A percentile compares a stretch with the other conserved stretches of the same genome.
These are phyloP conservation scores for Rhagophthalmus giganteus DNA, from an alignment of 2,888 invertebrate species.

Conservation along the genomic window DNA sequence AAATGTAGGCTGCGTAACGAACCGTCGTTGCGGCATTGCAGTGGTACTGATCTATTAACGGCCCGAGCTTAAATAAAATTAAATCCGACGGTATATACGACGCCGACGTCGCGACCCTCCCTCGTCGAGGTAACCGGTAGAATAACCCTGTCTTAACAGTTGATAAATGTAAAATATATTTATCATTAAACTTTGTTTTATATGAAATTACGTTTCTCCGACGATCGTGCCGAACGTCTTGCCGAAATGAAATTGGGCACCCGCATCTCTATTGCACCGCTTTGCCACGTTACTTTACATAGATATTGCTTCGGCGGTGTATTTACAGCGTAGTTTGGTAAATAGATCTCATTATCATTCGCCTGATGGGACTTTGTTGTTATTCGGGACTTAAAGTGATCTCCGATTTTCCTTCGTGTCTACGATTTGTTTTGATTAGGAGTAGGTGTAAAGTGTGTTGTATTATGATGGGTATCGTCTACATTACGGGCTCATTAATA, in stretches of 20 bases:
- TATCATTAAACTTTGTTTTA: conserved; percentile 35
- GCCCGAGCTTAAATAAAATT: too few relatives aligned
- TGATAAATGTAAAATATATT: too few relatives aligned
- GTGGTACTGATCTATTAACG: conserved; percentile 43
- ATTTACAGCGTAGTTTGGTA: conserved; percentile 21
- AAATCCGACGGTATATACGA: too few relatives aligned
- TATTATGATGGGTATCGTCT: conserved; percentile 36
- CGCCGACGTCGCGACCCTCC: too few relatives aligned
- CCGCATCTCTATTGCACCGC: conserved; percentile 24
- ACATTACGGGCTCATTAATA: conserved; percentile 50
- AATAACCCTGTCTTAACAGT: too few relatives aligned
- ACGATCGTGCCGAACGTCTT: conserved; percentile 19
- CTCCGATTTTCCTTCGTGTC: conserved; percentile 25
- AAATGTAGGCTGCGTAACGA: conserved; percentile 47
- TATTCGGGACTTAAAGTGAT: conserved; percentile 30
- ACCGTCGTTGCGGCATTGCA: conserved; percentile 43
- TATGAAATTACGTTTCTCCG: conserved; percentile 14
- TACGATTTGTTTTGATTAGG: conserved; percentile 39
- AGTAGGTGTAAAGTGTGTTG: conserved; percentile 29
- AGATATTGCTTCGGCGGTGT: conserved; percentile 26
- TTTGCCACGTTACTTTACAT: conserved; percentile 28
- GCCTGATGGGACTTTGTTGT: conserved; percentile 29
- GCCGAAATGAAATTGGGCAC: conserved; percentile 24
- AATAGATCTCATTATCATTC: conserved; percentile 28
- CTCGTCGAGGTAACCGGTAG: too few relatives aligned